These are phyloP conservation scores for Salarias fasciatus DNA, from an alignment of 2,797 vertebrate species.

Conservation along the genomic window DNA sequence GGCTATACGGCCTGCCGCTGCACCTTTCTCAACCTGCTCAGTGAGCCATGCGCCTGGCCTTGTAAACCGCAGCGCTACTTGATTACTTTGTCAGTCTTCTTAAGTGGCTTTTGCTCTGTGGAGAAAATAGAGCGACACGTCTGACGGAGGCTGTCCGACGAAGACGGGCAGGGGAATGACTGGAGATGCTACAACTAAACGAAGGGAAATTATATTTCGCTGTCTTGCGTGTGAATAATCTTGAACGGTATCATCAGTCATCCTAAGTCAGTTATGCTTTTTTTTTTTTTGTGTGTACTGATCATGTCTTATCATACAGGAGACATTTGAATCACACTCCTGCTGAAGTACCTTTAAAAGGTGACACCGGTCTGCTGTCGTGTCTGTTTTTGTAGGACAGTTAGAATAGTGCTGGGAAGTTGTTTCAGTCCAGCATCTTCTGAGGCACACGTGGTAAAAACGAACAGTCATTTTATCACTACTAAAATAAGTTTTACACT, in stretches of 20 bases:
- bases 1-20: slow-evolving; percentile 58
- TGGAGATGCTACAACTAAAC: slow-evolving; percentile 36
- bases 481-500: slow-evolving; percentile 1
- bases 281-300: too few species aligned
- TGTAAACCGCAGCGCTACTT: slow-evolving; percentile 78
- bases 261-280: slow-evolving; percentile 9
- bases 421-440: not conserved
- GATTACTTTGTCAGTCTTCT: slow-evolving; percentile 84
- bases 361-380: slow-evolving; percentile 6
- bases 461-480: not conserved
- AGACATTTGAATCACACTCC: slow-evolving; percentile 23
- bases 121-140: slow-evolving; percentile 60
- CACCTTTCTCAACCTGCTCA: slow-evolving; percentile 77
- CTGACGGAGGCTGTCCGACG: slow-evolving; percentile 60
- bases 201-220: slow-evolving; percentile 52
- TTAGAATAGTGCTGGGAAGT: not conserved
- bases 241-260: slow-evolving; percentile 28
- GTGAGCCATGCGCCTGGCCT: slow-evolving; percentile 75
- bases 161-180: slow-evolving; percentile 31
- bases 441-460: too few species aligned
- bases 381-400: slow-evolving; percentile 26
- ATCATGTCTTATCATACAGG: too few species aligned
- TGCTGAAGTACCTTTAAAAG: slow-evolving; percentile 21
- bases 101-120: slow-evolving; percentile 73
- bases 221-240: slow-evolving; percentile 48